These are phyloP conservation scores for Pediacus dermestoides DNA, from an alignment of 2,888 invertebrate genomes.

Conservation along the genomic window DNA sequence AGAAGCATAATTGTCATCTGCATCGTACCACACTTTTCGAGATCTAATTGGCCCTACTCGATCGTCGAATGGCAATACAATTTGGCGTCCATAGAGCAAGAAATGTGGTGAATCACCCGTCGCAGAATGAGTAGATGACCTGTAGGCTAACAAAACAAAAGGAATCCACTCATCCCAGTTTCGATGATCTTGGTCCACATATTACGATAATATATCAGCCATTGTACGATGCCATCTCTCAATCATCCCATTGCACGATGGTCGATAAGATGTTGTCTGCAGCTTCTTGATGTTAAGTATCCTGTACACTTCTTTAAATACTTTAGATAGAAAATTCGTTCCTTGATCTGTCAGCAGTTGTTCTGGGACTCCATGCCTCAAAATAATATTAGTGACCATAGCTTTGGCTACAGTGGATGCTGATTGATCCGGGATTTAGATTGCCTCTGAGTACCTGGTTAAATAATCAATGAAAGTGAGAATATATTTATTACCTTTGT, in stretches of 20 bases:
- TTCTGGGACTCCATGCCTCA: conserved; percentile 30
- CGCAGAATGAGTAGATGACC: conserved; percentile 20
- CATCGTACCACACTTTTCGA: conserved; percentile 11
- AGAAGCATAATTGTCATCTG: conserved; percentile 16
- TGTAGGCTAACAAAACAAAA: conserved; percentile 28
- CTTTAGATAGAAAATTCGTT: conserved; percentile 28
- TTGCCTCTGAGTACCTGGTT: conserved; percentile 31
- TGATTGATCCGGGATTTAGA: conserved; percentile 31
- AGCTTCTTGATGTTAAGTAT: conserved; percentile 27
- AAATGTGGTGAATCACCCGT: conserved; percentile 26
- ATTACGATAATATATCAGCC: conserved; percentile 32
- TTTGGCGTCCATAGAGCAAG: conserved; percentile 27
- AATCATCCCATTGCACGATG: conserved; percentile 34
- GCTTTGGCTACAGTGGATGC: conserved; percentile 29
- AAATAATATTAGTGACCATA: conserved; percentile 29
- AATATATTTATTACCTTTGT: conserved; percentile 30
- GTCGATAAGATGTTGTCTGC: conserved; percentile 33
- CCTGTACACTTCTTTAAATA: conserved; percentile 30
- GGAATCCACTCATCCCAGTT: conserved; percentile 36
- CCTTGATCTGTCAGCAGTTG: conserved; percentile 35
- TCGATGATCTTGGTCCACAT: conserved; percentile 22
- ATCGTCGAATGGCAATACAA: conserved; percentile 24
- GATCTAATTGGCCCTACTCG: conserved; percentile 19
- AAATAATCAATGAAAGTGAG: conserved; percentile 33
- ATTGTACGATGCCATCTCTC: conserved; percentile 35